These are phyloP conservation scores for Montifringilla adamsi DNA, from an alignment of 2,113 vertebrate species.

Conservation along the genomic window DNA sequence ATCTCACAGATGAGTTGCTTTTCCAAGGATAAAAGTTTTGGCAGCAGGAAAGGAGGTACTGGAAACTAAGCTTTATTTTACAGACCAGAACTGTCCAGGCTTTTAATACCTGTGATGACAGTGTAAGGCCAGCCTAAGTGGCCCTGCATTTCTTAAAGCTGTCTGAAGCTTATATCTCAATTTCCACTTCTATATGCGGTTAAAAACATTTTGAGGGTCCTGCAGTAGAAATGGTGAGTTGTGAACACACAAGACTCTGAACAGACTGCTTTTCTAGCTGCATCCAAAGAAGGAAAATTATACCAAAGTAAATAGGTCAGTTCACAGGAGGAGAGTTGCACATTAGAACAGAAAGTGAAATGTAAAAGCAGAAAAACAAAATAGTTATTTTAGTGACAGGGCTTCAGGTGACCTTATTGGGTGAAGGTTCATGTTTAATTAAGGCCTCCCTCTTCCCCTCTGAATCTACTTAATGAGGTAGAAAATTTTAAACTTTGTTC, in stretches of 20 bases:
- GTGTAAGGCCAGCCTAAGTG: background rate
- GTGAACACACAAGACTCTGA: background rate
- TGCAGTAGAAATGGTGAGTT: background rate
- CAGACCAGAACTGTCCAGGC: background rate
- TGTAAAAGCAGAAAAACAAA: background rate
- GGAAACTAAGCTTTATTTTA: background rate
- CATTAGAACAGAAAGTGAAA: conserved; percentile 4
- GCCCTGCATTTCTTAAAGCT: background rate
- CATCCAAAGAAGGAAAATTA: background rate
- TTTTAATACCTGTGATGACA: background rate
- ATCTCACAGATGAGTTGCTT: background rate
- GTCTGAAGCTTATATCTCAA: background rate
- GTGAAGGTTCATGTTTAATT: background rate
- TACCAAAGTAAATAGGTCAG: conserved; percentile 13
- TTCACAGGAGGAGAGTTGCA: background rate
- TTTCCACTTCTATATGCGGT: background rate
- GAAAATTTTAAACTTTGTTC: background rate
- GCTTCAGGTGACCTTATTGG: background rate
- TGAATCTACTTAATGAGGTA: conserved; percentile 20
- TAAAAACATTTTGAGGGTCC: background rate
- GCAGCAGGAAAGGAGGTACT: background rate
- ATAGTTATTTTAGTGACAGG: background rate
- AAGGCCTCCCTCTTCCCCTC: background rate
- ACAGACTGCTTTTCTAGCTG: background rate
- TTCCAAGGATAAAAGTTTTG: background rate